A percentile compares a stretch with the other conserved stretches of the same genome.
phyloP scores from a whole-genome alignment of 1,140 invertebrate species.

The Drosophila equinoxialis region DNA sequence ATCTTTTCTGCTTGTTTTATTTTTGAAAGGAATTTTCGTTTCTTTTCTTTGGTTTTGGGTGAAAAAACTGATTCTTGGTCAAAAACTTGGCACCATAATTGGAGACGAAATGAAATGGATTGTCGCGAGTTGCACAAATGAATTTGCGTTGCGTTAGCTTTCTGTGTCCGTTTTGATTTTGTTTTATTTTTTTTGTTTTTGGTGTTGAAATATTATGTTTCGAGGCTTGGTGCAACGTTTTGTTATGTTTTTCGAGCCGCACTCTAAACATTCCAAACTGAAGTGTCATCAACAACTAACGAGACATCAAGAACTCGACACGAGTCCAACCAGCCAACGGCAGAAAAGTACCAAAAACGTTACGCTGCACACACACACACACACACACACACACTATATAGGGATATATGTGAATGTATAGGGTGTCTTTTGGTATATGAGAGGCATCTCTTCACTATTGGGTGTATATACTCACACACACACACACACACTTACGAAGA shows the following conservation, averaged over 20 bases:
- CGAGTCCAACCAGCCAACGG: slow-evolving; percentile 79
- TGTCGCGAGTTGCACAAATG: not conserved
- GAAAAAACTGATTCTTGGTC: not conserved
- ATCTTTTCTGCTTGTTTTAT: no score
- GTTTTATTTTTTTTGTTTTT: not conserved
- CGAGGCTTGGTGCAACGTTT: slow-evolving; percentile 17
- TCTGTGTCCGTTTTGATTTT: not conserved
- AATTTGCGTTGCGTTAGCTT: not conserved
- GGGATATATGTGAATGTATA: slow-evolving; percentile 10
- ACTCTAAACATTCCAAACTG: slow-evolving; percentile 82
- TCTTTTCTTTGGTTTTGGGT: not conserved
- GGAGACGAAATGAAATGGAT: not conserved
- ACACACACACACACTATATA: slow-evolving; percentile 18
- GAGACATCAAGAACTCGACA: slow-evolving; percentile 82
- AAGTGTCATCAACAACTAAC: slow-evolving; percentile 83
- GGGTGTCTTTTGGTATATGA: slow-evolving; percentile 51
- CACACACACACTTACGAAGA: slow-evolving; percentile 10
- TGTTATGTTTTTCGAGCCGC: slow-evolving; percentile 43
- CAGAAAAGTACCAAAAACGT: slow-evolving; percentile 72
- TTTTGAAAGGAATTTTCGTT: not conserved
- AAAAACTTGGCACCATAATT: slow-evolving; percentile 8
- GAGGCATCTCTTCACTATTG: slow-evolving; percentile 73
- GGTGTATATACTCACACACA: slow-evolving; percentile 45
- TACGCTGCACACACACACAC: slow-evolving; percentile 40
- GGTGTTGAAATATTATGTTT: not conserved